A percentile compares a stretch with the other conserved stretches of the same genome.
Evolutionary conservation across 2,113 vertebrate genomes (phyloP).

Genomic region (Tringa solitaria): DNA sequence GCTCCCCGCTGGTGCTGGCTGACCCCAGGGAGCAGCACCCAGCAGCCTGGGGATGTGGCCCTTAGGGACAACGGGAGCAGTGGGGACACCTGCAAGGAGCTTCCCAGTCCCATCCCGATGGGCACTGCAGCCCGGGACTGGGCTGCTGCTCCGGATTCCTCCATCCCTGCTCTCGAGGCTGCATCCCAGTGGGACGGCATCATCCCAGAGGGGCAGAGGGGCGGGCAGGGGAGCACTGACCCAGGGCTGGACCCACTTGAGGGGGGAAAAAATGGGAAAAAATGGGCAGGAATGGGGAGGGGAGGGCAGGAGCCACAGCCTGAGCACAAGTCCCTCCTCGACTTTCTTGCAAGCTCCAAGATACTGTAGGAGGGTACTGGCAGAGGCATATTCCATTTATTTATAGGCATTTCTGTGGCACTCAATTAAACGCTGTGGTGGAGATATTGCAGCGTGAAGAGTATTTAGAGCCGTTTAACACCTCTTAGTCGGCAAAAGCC

Average conservation of each 20-base stretch:
- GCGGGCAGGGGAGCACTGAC: not conserved
- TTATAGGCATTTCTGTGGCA: slow-evolving; percentile 60
- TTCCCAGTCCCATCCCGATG: fast-evolving
- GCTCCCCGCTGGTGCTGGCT: not conserved
- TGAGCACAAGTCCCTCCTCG: not conserved
- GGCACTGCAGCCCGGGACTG: not conserved
- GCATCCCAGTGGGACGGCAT: not conserved
- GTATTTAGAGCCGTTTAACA: slow-evolving; percentile 56
- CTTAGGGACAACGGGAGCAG: fast-evolving
- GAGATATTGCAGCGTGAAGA: slow-evolving; percentile 48
- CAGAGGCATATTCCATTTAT: slow-evolving; percentile 33
- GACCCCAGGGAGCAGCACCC: fast-evolving
- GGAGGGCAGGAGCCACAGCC: slow-evolving; percentile 19
- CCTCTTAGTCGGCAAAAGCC: slow-evolving; percentile 53
- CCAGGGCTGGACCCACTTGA: fast-evolving
- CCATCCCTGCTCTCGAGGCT: not conserved
- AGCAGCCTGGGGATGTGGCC: fast-evolving
- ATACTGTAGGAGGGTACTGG: slow-evolving; percentile 55
- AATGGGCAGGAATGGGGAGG: not conserved
- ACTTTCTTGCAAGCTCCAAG: not conserved
- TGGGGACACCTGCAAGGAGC: not conserved
- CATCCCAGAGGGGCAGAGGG: fast-evolving
- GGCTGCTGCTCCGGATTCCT: not conserved
- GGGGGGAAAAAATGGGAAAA: not conserved
- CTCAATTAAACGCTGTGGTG: slow-evolving; percentile 57